Evolutionary conservation across 1,140 invertebrate genomes (phyloP).

Genomic region (Cydia amplana): DNA sequence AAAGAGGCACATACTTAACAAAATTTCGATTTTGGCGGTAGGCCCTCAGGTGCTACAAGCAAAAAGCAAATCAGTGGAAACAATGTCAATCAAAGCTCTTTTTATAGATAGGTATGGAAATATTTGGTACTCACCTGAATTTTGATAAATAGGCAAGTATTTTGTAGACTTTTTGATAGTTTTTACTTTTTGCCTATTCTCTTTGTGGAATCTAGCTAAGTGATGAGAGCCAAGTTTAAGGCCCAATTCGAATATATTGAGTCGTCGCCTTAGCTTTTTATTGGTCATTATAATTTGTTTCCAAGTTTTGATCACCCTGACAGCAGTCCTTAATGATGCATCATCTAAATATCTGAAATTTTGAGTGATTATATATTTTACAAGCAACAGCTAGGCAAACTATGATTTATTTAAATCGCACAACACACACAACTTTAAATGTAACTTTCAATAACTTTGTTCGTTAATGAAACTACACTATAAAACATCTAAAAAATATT

Average conservation of each 20-base stretch:
- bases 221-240: slow-evolving; percentile 55
- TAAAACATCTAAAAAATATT: neutral
- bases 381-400: no score
- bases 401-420: neutral
- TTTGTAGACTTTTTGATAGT: slow-evolving; percentile 44
- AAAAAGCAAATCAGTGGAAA: no score
- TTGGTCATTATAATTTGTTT: slow-evolving; percentile 55
- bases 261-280: slow-evolving; percentile 49
- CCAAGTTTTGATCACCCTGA: slow-evolving; percentile 49
- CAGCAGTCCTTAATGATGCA: slow-evolving; percentile 47
- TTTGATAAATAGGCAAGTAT: slow-evolving; percentile 48
- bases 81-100: no score
- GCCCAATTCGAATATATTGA: slow-evolving; percentile 56
- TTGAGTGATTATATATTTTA: slow-evolving; percentile 33
- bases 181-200: slow-evolving; percentile 48
- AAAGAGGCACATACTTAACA: no score
- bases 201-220: slow-evolving; percentile 53
- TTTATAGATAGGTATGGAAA: no score
- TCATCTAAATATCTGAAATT: slow-evolving; percentile 58
- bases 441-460: neutral
- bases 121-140: slow-evolving; percentile 38
- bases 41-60: no score
- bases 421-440: neutral
- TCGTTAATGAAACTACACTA: no score
- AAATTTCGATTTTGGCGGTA: no score